Evolutionary conservation across 2,888 invertebrate species (phyloP).

Genomic region (Thelaira solivaga): DNA sequence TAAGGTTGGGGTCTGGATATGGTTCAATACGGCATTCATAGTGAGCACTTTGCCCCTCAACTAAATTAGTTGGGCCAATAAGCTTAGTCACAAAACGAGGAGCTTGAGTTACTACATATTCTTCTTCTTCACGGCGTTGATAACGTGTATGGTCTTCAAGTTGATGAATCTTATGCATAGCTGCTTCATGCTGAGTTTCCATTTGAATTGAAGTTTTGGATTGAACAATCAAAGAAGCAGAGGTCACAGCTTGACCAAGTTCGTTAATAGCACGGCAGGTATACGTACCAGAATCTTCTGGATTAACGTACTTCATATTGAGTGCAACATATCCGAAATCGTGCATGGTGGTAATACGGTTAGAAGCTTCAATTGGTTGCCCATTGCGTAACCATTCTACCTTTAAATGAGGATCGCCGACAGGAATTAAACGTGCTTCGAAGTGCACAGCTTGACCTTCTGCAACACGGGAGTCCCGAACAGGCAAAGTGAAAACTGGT

Average conservation of each 20-base stretch:
- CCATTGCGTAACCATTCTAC: constrained; percentile 97
- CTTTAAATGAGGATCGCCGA: constrained; percentile 93
- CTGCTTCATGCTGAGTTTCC: constrained; percentile 93
- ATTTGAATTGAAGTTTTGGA: constrained; percentile 92
- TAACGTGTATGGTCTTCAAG: constrained; percentile 89
- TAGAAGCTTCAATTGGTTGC: constrained; percentile 93
- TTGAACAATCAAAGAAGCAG: constrained; percentile 92
- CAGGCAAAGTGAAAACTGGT: constrained; percentile 94
- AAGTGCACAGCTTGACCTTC: constrained; percentile 96
- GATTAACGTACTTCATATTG: constrained; percentile 95
- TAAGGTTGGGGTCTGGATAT: constrained; percentile 91
- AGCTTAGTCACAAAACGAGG: constrained; percentile 91
- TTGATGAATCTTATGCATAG: constrained; percentile 89
- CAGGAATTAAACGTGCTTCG: constrained; percentile 94
- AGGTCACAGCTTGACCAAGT: constrained; percentile 95
- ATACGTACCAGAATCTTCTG: constrained; percentile 97
- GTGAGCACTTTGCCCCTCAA: constrained; percentile 93
- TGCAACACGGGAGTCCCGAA: constrained; percentile 89
- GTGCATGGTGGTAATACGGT: constrained; percentile 94
- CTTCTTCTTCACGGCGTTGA: constrained; percentile 88
- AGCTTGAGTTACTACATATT: constrained; percentile 87
- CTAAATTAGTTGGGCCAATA: constrained; percentile 89
- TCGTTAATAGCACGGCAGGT: constrained; percentile 95
- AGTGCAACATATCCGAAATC: constrained; percentile 98
- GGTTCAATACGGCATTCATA: constrained; percentile 96